Conservation (phyloP, 1,140 invertebrate genomes). For the Uloborus diversus region DNA sequence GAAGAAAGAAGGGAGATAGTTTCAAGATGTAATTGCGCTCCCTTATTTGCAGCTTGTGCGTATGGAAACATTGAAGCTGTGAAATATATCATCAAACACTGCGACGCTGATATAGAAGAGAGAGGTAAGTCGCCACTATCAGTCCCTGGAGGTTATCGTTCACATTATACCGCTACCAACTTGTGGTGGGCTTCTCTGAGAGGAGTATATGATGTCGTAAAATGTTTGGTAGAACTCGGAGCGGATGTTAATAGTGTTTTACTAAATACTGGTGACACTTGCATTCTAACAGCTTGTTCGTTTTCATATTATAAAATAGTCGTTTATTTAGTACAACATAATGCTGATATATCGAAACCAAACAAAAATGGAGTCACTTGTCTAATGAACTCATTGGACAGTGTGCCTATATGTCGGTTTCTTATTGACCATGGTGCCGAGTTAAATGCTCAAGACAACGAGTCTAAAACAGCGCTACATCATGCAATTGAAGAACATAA, state of each 20-base stretch:
- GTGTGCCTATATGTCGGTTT: slow-evolving; percentile 80
- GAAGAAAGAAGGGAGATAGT: slow-evolving; percentile 73
- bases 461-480: slow-evolving; percentile 90
- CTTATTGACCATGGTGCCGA: slow-evolving; percentile 76
- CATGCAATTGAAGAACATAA: slow-evolving; percentile 91
- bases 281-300: slow-evolving; percentile 89
- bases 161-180: slow-evolving; percentile 84
- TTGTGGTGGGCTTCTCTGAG: slow-evolving; percentile 91
- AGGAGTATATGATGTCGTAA: slow-evolving; percentile 81
- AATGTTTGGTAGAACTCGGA: slow-evolving; percentile 79
- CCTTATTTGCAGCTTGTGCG: slow-evolving; percentile 86
- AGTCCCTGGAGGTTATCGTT: slow-evolving; percentile 70
- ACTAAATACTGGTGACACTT: slow-evolving; percentile 87
- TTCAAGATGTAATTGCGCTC: slow-evolving; percentile 79
- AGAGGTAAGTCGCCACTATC: slow-evolving; percentile 74
- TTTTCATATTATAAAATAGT: slow-evolving; percentile 87
- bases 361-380: slow-evolving; percentile 94
- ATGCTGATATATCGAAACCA: slow-evolving; percentile 84
- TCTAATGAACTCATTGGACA: slow-evolving; percentile 92
- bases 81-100: slow-evolving; percentile 84
- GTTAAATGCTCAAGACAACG: slow-evolving; percentile 88
- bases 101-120: slow-evolving; percentile 85
- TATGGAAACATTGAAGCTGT: slow-evolving; percentile 86
- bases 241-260: slow-evolving; percentile 85
- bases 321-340: slow-evolving; percentile 82